Base-by-base conservation (phyloP, 2,888 invertebrate genomes). In the Matsumyia berberina region DNA sequence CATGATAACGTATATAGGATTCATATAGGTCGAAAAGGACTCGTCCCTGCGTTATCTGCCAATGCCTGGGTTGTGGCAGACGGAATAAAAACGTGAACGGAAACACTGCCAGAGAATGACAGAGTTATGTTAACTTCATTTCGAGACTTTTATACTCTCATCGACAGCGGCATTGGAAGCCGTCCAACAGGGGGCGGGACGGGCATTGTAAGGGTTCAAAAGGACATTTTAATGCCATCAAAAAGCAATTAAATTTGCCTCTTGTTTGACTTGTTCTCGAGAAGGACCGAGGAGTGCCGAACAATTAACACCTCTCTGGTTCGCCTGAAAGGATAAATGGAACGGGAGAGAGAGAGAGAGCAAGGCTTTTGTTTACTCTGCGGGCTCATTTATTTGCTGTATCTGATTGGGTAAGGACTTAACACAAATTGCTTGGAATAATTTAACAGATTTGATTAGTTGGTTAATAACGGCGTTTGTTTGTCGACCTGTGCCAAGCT, bases 161-260 rank as follows among this genome's bases (percentile, higher is more conserved):
- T 58, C 39, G 76, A 37, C 33, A 42, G 67, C 24, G 39, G 9
- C n/a, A 6, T 35, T 11, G 15, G 24, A 24, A 37, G n/a, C 9
- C 35, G 11, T 7, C 5, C 37, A n/a, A 29, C 4, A 8, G 12
- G 31, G 29, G 9, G 33, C 7, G 0, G 35, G 31, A n/a, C 2
- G 29, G 24, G 5, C 37, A 29, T n/a, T 29, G 42, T 11, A 12
- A 24, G 24, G 35, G 42, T 35, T n/a, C 37, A 11, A 42, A 74
- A 53, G 35, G 53, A 46, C 69, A 76, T 76, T 80, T 85, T 74
- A 89, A 89, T 89, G 87, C 88, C 89, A 90, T 89, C 89, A 89
- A 89, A 89, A 89, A 90, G 89, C 89, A 89, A 89, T 89, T 89
- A 89, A 89, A 89, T 86, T 86, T 87, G 87, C 77, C 83, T 87